phyloP scores from a whole-genome alignment of 2,113 vertebrate genomes.

The Orthochromis indermauri region DNA sequence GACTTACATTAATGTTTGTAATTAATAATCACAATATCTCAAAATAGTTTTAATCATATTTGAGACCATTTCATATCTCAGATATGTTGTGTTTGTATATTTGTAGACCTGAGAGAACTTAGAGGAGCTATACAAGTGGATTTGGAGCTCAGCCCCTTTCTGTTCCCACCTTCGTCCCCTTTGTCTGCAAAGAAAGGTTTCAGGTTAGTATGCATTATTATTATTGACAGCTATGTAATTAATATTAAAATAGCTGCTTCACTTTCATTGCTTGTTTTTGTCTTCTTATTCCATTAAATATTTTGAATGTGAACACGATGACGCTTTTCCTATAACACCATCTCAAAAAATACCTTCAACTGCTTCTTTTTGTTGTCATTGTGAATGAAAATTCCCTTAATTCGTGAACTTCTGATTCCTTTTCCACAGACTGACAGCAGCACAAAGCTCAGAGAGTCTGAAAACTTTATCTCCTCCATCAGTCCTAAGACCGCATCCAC shows the following conservation, averaged over 20 bases:
- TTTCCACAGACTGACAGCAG: neutral
- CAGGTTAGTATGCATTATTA: slow-evolving; percentile 19
- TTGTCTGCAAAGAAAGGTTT: neutral
- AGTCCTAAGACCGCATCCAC: neutral
- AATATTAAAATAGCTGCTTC: neutral
- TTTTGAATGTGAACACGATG: neutral
- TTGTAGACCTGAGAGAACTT: slow-evolving; percentile 52
- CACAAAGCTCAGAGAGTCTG: neutral
- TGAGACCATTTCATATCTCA: neutral
- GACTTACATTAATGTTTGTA: neutral
- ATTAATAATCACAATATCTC: neutral
- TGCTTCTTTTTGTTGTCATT: neutral
- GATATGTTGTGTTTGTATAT: neutral
- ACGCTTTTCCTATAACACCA: neutral
- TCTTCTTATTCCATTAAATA: neutral
- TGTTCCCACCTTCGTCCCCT: neutral
- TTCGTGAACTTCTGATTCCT: neutral
- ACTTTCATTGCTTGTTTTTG: neutral
- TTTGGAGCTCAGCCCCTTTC: slow-evolving; percentile 21
- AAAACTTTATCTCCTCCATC: neutral
- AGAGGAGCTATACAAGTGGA: slow-evolving; percentile 48
- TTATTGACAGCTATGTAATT: neutral
- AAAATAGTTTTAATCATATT: neutral
- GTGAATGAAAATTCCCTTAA: neutral
- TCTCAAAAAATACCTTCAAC: neutral